A percentile compares a stretch with the other conserved stretches of the same genome.
phyloP scores from a whole-genome alignment of 2,113 vertebrate species.

The Oreotrochilus melanogaster region DNA sequence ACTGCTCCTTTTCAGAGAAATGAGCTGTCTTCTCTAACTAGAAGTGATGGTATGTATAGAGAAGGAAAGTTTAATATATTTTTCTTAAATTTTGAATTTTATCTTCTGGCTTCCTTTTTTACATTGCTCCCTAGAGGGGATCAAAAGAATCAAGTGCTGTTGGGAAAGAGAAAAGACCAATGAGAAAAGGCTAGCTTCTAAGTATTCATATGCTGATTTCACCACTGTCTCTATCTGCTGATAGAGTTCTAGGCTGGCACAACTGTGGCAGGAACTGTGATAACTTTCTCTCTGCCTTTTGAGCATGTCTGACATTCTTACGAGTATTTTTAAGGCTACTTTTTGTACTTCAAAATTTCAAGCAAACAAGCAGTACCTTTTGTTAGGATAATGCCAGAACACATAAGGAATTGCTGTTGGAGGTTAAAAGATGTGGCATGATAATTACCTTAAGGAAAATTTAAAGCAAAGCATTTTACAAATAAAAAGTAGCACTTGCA shows the following conservation, averaged over 20 bases:
- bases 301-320: neutral
- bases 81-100: neutral
- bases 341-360: neutral
- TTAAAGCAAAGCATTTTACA: neutral
- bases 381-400: neutral
- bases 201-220: neutral
- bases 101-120: neutral
- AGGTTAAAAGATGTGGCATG: neutral
- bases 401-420: neutral
- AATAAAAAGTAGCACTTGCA: neutral
- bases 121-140: neutral
- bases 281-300: neutral
- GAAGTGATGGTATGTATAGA: neutral
- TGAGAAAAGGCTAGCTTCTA: neutral
- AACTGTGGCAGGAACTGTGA: neutral
- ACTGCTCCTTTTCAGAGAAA: neutral
- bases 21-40: neutral
- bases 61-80: neutral
- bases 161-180: neutral
- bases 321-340: neutral
- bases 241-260: neutral
- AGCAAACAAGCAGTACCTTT: neutral
- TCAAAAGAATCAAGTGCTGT: neutral
- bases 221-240: neutral
- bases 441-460: neutral